These are phyloP conservation scores for Athalia cordata DNA, from an alignment of 2,888 invertebrate species.

Conservation along the genomic window DNA sequence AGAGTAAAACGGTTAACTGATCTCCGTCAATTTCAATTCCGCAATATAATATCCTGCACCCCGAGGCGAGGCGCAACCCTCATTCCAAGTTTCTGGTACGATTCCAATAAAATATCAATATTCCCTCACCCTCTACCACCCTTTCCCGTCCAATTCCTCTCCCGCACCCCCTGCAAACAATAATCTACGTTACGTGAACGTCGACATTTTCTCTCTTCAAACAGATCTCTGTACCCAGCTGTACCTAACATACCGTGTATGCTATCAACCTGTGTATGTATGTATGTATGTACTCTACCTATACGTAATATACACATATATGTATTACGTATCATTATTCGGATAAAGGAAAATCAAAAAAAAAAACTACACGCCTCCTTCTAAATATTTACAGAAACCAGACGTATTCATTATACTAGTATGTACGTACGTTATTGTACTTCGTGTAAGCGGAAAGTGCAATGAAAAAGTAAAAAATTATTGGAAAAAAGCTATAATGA, in stretches of 20 bases:
- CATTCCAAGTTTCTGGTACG: not conserved
- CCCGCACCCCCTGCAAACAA: not conserved
- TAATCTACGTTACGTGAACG: not conserved
- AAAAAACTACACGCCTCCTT: too few relatives aligned
- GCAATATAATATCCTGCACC: not conserved
- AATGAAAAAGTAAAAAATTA: slow-evolving; percentile 13
- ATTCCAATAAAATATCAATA: not conserved
- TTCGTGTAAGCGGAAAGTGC: not conserved
- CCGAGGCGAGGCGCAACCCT: not conserved
- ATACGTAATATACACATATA: too few relatives aligned
- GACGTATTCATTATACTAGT: not conserved
- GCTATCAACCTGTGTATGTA: not conserved
- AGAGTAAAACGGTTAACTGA: not conserved
- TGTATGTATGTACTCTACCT: not conserved
- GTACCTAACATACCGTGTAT: not conserved
- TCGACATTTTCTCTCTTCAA: not conserved
- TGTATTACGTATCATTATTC: too few relatives aligned
- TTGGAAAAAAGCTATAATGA: slow-evolving; percentile 22
- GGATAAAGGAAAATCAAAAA: too few relatives aligned
- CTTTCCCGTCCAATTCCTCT: not conserved
- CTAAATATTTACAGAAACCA: too few relatives aligned
- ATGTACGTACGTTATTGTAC: not conserved
- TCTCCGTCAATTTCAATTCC: not conserved
- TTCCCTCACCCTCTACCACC: not conserved
- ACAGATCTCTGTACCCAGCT: slow-evolving; percentile 1